These are phyloP conservation scores for Fukomys damarensis DNA, from an alignment of 2,113 vertebrate species.

Conservation along the genomic window DNA sequence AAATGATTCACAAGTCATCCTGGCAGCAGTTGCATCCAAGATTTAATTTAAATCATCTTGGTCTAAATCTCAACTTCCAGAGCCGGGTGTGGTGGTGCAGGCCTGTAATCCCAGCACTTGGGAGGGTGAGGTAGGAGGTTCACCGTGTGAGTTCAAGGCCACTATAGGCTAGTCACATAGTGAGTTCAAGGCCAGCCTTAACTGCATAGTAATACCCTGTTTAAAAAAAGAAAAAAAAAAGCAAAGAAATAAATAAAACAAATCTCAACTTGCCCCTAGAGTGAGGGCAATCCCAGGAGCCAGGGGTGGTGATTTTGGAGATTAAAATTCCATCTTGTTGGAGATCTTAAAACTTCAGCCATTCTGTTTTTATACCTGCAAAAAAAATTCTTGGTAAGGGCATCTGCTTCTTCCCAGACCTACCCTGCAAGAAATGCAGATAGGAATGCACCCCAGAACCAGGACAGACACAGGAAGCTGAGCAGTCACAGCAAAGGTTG, in stretches of 20 bases:
- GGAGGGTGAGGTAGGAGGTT: not conserved
- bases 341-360: not conserved
- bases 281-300: too few species aligned
- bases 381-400: not conserved
- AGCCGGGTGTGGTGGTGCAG: not conserved
- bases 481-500: not conserved
- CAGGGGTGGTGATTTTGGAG: not conserved
- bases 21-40: not conserved
- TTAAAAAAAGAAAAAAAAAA: not conserved
- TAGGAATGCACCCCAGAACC: too few species aligned
- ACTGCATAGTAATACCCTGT: not conserved
- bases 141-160: not conserved
- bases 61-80: conserved; percentile 23
- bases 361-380: not conserved
- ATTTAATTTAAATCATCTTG: not conserved
- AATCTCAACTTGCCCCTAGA: not conserved
- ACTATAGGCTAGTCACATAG: not conserved
- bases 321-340: not conserved
- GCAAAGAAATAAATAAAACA: not conserved
- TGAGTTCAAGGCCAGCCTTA: not conserved
- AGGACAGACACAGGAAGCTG: not conserved
- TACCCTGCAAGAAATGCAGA: not conserved
- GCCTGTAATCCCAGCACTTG: not conserved
- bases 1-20: conserved; percentile 1
- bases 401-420: not conserved